phyloP scores from a whole-genome alignment of 2,113 vertebrate genomes.

The Brachyhypopomus occidentalis region DNA sequence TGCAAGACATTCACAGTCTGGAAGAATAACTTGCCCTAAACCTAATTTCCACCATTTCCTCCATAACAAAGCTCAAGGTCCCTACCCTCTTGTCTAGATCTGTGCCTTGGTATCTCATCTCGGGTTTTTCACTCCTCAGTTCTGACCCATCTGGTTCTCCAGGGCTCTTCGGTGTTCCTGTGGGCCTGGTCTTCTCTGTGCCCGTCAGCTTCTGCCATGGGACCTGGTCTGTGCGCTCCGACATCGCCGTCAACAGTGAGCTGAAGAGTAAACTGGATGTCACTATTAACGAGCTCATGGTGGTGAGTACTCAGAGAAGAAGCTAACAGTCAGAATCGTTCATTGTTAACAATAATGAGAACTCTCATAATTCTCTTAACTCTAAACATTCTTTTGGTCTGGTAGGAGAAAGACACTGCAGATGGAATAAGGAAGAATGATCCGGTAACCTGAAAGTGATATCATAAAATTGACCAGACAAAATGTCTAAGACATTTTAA shows the following conservation, averaged over 20 bases:
- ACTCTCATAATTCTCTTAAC: too few species aligned
- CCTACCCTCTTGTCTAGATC: too few species aligned
- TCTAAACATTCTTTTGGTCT: conserved; percentile 5
- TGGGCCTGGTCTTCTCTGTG: conserved; percentile 83
- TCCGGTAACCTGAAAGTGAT: background rate
- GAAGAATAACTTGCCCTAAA: too few species aligned
- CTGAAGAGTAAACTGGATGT: conserved; percentile 65
- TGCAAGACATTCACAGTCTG: too few species aligned
- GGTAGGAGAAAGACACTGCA: conserved; percentile 62
- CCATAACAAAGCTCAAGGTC: too few species aligned
- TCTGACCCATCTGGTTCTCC: background rate
- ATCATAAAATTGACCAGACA: too few species aligned
- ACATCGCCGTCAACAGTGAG: conserved; percentile 65
- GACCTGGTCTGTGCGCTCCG: conserved; percentile 72
- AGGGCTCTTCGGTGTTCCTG: conserved; percentile 82
- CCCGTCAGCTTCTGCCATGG: conserved; percentile 82
- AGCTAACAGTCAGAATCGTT: background rate
- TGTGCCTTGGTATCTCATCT: too few species aligned
- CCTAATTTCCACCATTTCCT: too few species aligned
- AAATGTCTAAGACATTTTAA: too few species aligned
- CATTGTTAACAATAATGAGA: too few species aligned
- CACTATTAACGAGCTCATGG: conserved; percentile 73
- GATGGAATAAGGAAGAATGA: conserved; percentile 10
- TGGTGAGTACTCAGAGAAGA: conserved; percentile 67
- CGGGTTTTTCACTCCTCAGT: background rate